Evolutionary conservation across 2,888 invertebrate species (phyloP).

Genomic region (Epinotia ramella): DNA sequence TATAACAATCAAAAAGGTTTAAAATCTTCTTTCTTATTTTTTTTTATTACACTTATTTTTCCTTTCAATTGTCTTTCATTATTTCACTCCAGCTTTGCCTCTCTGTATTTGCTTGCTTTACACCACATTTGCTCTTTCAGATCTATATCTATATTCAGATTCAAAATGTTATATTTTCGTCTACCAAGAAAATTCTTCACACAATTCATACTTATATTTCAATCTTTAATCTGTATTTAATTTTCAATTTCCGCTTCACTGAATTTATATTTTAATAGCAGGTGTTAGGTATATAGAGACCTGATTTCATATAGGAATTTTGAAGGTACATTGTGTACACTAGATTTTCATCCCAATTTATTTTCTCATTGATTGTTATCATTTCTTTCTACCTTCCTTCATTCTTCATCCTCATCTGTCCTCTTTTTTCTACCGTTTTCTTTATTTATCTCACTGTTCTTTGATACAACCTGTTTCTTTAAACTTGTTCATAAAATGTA

Average conservation of each 20-base stretch:
- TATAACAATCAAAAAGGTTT: not conserved
- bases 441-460: not conserved
- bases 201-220: not conserved
- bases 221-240: not conserved
- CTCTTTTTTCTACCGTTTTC: not conserved
- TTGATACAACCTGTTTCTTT: not conserved
- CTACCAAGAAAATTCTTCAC: not conserved
- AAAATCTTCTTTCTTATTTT: not conserved
- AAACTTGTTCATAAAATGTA: too few relatives aligned
- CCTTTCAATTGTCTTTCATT: constrained; percentile 15
- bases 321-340: not conserved
- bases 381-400: not conserved
- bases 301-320: too few relatives aligned
- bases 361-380: not conserved
- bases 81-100: constrained; percentile 6
- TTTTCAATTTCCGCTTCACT: not conserved
- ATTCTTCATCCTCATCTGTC: not conserved
- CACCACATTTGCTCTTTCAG: not conserved
- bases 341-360: too few relatives aligned
- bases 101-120: not conserved
- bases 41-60: constrained; percentile 16
- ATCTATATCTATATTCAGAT: not conserved
- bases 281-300: not conserved
- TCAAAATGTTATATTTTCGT: not conserved
- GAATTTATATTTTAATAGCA: not conserved